A percentile compares a stretch with the other conserved stretches of the same genome.
These are phyloP conservation scores for Lasiommata megera DNA, from an alignment of 2,888 invertebrate genomes.

Conservation along the genomic window DNA sequence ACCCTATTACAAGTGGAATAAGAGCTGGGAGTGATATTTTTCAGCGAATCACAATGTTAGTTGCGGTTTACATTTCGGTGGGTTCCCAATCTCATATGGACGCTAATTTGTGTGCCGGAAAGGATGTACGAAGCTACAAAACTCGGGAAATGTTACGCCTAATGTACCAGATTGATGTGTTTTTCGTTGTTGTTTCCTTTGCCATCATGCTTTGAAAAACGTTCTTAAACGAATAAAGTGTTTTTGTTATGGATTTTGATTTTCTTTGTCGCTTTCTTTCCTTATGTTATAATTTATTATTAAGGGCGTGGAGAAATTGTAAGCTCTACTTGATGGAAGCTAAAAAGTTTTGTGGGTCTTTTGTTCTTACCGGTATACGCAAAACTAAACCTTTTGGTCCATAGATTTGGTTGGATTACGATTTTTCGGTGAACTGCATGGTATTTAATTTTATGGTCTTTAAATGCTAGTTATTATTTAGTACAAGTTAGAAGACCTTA, in stretches of 20 bases:
- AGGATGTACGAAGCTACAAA: constrained; percentile 30
- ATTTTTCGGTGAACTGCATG: too few relatives aligned
- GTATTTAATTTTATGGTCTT: too few relatives aligned
- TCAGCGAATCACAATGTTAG: constrained; percentile 5
- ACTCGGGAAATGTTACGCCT: constrained; percentile 32
- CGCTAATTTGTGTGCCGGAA: constrained; percentile 36
- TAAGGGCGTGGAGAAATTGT: too few relatives aligned
- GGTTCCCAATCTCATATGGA: constrained; percentile 37
- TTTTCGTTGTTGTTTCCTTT: constrained; percentile 32
- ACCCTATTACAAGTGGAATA: constrained; percentile 1
- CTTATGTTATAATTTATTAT: background rate
- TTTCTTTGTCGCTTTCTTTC: background rate
- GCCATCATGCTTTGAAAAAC: constrained; percentile 14
- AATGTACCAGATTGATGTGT: constrained; percentile 37
- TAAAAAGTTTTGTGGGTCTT: too few relatives aligned
- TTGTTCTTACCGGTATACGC: too few relatives aligned
- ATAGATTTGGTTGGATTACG: too few relatives aligned
- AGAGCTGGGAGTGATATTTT: background rate
- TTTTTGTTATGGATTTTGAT: constrained; percentile 2
- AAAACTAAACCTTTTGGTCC: too few relatives aligned
- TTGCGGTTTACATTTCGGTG: constrained; percentile 32
- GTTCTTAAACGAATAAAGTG: constrained; percentile 9
- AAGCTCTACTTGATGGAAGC: too few relatives aligned
- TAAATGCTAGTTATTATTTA: too few relatives aligned
- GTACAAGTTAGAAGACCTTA: too few relatives aligned